A percentile compares a stretch with the other conserved stretches of the same genome.
These are phyloP conservation scores for Nasonia longicornis DNA, from an alignment of 1,140 invertebrate species.

Conservation along the genomic window DNA sequence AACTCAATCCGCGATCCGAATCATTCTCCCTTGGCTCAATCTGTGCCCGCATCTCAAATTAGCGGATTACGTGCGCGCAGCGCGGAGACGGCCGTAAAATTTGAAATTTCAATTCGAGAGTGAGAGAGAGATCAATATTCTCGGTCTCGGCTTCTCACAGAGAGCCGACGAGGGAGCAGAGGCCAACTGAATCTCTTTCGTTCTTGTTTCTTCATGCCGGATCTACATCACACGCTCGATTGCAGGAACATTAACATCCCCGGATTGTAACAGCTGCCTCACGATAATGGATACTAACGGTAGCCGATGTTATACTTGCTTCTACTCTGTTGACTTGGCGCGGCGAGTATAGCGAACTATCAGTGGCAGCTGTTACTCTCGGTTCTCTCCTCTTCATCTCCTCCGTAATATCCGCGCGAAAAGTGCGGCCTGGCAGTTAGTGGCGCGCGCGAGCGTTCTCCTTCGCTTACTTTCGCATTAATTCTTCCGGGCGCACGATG, in stretches of 20 bases:
- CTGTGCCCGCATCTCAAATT: neutral
- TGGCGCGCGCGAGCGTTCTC: neutral
- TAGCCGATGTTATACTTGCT: conserved; percentile 42
- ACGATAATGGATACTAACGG: conserved; percentile 56
- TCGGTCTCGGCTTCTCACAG: conserved; percentile 2
- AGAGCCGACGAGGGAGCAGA: conserved; percentile 34
- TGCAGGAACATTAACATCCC: conserved; percentile 54
- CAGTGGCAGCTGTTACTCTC: conserved; percentile 53
- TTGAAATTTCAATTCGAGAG: conserved; percentile 40
- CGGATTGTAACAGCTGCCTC: conserved; percentile 51
- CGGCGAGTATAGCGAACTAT: conserved; percentile 49
- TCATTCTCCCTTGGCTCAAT: neutral
- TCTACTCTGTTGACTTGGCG: conserved; percentile 47
- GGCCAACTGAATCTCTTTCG: conserved; percentile 15
- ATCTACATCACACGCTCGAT: conserved; percentile 44
- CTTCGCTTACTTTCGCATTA: conserved; percentile 35
- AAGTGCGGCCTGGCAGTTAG: conserved; percentile 40
- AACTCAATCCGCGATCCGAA: neutral
- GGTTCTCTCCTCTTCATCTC: conserved; percentile 47
- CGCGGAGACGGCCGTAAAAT: neutral
- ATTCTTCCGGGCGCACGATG: conserved; percentile 4
- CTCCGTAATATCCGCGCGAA: conserved; percentile 42
- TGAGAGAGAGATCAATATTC: conserved; percentile 20
- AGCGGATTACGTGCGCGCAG: neutral
- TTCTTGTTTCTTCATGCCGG: conserved; percentile 38